phyloP scores from a whole-genome alignment of 2,113 vertebrate genomes.

The Halichoeres trimaculatus region DNA sequence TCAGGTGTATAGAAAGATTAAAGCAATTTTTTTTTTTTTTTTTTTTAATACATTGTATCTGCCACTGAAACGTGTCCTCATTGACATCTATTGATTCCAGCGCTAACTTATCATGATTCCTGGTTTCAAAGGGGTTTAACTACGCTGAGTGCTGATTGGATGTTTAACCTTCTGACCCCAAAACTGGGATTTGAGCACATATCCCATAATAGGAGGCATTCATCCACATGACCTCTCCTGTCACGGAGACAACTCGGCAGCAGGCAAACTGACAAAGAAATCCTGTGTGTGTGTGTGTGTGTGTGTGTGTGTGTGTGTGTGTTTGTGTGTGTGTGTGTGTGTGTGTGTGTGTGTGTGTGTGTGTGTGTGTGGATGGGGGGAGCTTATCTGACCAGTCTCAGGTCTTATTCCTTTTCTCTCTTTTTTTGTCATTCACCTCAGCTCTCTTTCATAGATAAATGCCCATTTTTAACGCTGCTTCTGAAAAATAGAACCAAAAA shows the following conservation, averaged over 20 bases:
- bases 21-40: conserved; percentile 12
- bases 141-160: conserved; percentile 52
- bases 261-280: conserved; percentile 42
- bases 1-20: conserved; percentile 3
- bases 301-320: conserved; percentile 12
- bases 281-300: conserved; percentile 4
- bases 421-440: neutral
- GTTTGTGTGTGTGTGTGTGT: neutral
- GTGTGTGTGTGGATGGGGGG: too few species aligned
- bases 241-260: conserved; percentile 23
- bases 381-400: conserved; percentile 45
- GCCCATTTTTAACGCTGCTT: conserved; percentile 7
- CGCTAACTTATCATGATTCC: conserved; percentile 32
- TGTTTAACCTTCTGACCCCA: conserved; percentile 64
- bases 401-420: conserved; percentile 1
- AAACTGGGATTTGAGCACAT: conserved; percentile 43
- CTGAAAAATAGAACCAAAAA: conserved; percentile 20
- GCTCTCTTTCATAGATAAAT: conserved; percentile 17
- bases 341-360: conserved; percentile 1
- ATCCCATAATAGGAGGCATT: conserved; percentile 61
- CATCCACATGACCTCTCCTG: conserved; percentile 66
- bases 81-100: conserved; percentile 37
- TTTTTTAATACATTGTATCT: neutral
- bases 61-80: conserved; percentile 5
- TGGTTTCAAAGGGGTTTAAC: conserved; percentile 36